phyloP scores from a whole-genome alignment of 2,888 invertebrate genomes.

The Mesorhabditis spiculigera region DNA sequence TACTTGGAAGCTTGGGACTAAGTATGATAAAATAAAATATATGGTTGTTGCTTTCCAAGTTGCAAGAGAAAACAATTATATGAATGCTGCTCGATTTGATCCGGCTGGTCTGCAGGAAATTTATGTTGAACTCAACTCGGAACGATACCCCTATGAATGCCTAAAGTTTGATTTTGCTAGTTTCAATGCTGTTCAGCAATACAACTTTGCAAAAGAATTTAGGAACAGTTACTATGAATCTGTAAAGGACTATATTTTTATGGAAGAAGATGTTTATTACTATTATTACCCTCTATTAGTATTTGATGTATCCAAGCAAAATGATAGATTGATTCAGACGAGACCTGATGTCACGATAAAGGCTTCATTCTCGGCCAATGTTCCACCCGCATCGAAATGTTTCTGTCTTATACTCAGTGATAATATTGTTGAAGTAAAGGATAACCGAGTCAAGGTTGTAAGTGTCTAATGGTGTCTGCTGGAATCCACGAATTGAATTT shows the following conservation, averaged over 20 bases:
- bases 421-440: slow-evolving; percentile 28
- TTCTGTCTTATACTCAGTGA: slow-evolving; percentile 27
- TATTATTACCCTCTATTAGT: slow-evolving; percentile 35
- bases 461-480: slow-evolving; percentile 17
- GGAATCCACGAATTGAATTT: slow-evolving; percentile 29
- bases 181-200: slow-evolving; percentile 39
- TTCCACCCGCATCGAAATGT: slow-evolving; percentile 32
- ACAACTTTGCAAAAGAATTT: slow-evolving; percentile 42
- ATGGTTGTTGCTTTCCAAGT: slow-evolving; percentile 30
- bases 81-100: slow-evolving; percentile 38
- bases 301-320: slow-evolving; percentile 37
- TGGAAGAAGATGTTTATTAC: slow-evolving; percentile 35
- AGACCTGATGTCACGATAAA: slow-evolving; percentile 40
- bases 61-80: slow-evolving; percentile 36
- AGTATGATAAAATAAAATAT: slow-evolving; percentile 44
- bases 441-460: slow-evolving; percentile 29
- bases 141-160: slow-evolving; percentile 43
- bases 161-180: slow-evolving; percentile 38
- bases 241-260: slow-evolving; percentile 32
- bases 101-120: slow-evolving; percentile 39
- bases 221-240: slow-evolving; percentile 35
- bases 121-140: slow-evolving; percentile 37
- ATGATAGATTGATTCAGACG: slow-evolving; percentile 37
- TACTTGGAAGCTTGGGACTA: slow-evolving; percentile 43
- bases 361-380: slow-evolving; percentile 24